Conservation (phyloP, 2,888 invertebrate genomes). For the Sinelater perroti region DNA sequence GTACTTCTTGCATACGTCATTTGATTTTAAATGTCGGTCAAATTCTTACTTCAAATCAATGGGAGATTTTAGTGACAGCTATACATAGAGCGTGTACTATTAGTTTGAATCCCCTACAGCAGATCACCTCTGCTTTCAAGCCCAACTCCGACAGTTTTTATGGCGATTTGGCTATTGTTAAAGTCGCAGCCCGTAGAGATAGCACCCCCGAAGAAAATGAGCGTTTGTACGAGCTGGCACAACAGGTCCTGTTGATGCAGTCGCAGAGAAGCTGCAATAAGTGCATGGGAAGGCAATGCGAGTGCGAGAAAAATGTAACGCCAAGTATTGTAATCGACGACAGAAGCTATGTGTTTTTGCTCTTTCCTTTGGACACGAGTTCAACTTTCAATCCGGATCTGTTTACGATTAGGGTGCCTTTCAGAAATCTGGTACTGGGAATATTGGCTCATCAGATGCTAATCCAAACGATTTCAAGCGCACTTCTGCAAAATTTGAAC, state of each 20-base stretch:
- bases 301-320: slow-evolving; percentile 57
- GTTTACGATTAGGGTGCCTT: slow-evolving; percentile 85
- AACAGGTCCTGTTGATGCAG: slow-evolving; percentile 81
- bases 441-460: slow-evolving; percentile 92
- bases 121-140: slow-evolving; percentile 89
- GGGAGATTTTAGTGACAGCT: slow-evolving; percentile 85
- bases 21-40: slow-evolving; percentile 85
- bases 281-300: slow-evolving; percentile 57
- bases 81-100: slow-evolving; percentile 85
- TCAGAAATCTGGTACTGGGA: slow-evolving; percentile 87
- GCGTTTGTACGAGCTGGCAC: slow-evolving; percentile 85
- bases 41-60: slow-evolving; percentile 81
- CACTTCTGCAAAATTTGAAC: slow-evolving; percentile 74
- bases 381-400: slow-evolving; percentile 78
- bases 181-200: slow-evolving; percentile 91
- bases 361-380: slow-evolving; percentile 80
- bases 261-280: slow-evolving; percentile 56
- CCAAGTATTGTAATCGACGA: slow-evolving; percentile 74
- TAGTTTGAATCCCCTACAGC: slow-evolving; percentile 87
- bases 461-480: slow-evolving; percentile 87
- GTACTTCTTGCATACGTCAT: slow-evolving; percentile 90
- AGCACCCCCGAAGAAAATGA: slow-evolving; percentile 85
- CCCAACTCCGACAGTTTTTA: slow-evolving; percentile 94
- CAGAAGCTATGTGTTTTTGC: slow-evolving; percentile 86
- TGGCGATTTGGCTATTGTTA: slow-evolving; percentile 90